Percentiles rank a stretch among this genome's conserved stretches.
These are phyloP conservation scores for Mesitornis unicolor DNA, from an alignment of 2,113 vertebrate species.

Conservation along the genomic window DNA sequence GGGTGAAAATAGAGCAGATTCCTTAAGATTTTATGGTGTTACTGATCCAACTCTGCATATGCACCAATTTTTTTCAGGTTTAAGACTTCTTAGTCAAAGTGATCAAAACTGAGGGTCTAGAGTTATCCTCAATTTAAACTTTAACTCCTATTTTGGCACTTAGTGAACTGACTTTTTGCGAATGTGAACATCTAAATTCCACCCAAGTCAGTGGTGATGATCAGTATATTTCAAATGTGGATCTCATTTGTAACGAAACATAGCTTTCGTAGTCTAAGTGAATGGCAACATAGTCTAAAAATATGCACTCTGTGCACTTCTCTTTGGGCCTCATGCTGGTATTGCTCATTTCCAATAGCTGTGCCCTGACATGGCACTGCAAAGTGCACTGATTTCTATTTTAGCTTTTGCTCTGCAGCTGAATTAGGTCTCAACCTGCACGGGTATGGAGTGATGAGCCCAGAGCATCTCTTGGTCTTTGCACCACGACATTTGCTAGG, in stretches of 20 bases:
- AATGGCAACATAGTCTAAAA: background rate
- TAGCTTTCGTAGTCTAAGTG: background rate
- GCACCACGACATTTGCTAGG: fast-evolving
- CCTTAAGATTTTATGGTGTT: background rate
- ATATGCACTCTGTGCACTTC: background rate
- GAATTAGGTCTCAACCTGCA: background rate
- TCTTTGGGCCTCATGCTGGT: background rate
- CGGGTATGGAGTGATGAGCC: fast-evolving
- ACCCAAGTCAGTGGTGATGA: background rate
- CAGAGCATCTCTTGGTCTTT: background rate
- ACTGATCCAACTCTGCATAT: background rate
- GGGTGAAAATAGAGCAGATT: background rate
- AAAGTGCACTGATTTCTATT: background rate
- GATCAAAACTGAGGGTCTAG: background rate
- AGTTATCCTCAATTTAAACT: background rate
- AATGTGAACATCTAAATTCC: background rate
- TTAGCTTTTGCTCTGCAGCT: background rate
- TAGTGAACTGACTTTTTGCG: background rate
- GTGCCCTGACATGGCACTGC: background rate
- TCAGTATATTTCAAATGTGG: background rate
- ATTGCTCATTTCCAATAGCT: background rate
- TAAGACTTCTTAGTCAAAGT: background rate
- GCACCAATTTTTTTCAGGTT: background rate
- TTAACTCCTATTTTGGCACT: background rate
- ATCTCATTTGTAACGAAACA: background rate